Percentiles rank a stretch among this genome's conserved stretches.
Conservation (phyloP, 2,888 invertebrate species). For the Hypena proboscidalis region DNA sequence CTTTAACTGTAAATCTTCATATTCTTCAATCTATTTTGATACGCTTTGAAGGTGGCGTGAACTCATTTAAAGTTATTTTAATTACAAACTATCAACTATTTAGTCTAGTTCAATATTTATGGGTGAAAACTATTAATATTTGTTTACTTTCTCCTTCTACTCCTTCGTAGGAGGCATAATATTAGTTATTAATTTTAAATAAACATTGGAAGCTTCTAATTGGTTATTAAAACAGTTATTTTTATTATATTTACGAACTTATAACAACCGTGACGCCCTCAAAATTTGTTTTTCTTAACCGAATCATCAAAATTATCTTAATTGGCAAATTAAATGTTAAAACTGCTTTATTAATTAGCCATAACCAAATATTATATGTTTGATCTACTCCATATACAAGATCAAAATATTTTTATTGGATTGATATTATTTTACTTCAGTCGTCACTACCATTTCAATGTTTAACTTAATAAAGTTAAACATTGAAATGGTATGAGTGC, state of each 20-base stretch:
- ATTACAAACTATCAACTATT: no score
- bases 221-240: conserved; percentile 25
- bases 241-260: conserved; percentile 20
- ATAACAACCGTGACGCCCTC: conserved; percentile 19
- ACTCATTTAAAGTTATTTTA: no score
- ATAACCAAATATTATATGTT: not conserved
- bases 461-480: no score
- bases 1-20: no score
- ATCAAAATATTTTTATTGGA: no score
- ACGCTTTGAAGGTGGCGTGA: no score
- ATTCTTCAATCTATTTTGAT: no score
- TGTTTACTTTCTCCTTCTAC: conserved; percentile 3
- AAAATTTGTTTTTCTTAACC: conserved; percentile 17
- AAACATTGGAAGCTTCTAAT: conserved; percentile 8
- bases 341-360: conserved; percentile 11
- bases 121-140: not conserved
- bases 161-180: conserved; percentile 16
- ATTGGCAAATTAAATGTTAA: conserved; percentile 11
- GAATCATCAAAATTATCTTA: conserved; percentile 17
- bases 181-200: conserved; percentile 10
- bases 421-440: no score
- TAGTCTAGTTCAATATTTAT: no score
- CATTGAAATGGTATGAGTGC: no score
- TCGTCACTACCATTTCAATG: no score
- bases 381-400: no score